Percentiles rank a stretch among this genome's conserved stretches.
Evolutionary conservation across 2,113 vertebrate species (phyloP).

Genomic region (Lepidothrix coronata): DNA sequence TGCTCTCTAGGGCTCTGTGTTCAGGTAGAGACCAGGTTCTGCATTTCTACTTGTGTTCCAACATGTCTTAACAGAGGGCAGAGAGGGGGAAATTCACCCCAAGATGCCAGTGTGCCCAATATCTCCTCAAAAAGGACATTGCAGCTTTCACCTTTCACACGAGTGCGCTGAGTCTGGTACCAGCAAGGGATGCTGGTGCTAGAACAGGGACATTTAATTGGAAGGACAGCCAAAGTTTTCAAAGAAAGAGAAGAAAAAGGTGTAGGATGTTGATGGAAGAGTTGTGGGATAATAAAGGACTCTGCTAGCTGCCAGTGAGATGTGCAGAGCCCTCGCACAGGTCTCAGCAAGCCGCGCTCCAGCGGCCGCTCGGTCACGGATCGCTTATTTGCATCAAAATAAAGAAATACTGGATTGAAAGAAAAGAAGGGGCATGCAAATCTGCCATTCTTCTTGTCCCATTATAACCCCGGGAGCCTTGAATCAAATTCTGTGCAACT

Average conservation of each 20-base stretch:
- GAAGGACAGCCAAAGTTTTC: neutral
- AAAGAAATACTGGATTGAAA: neutral
- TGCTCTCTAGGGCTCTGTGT: neutral
- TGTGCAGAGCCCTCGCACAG: neutral
- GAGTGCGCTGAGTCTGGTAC: neutral
- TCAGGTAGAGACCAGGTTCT: neutral
- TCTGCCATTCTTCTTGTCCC: neutral
- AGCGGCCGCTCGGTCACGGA: neutral
- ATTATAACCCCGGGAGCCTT: neutral
- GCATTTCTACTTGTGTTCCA: neutral
- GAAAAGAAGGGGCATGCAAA: neutral
- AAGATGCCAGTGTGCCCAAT: neutral
- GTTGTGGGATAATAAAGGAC: neutral
- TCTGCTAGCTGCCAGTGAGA: neutral
- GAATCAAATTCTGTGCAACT: neutral
- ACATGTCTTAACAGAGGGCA: neutral
- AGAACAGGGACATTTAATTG: neutral
- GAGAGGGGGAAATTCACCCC: neutral
- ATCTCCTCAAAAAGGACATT: neutral
- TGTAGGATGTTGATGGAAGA: neutral
- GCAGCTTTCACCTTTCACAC: neutral
- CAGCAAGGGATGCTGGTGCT: neutral
- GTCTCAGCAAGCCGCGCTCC: neutral
- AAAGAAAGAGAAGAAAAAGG: neutral
- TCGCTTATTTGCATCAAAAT: slow-evolving; percentile 28